Evolutionary conservation across 2,113 vertebrate genomes (phyloP).

Genomic region (Cnemophilus loriae): DNA sequence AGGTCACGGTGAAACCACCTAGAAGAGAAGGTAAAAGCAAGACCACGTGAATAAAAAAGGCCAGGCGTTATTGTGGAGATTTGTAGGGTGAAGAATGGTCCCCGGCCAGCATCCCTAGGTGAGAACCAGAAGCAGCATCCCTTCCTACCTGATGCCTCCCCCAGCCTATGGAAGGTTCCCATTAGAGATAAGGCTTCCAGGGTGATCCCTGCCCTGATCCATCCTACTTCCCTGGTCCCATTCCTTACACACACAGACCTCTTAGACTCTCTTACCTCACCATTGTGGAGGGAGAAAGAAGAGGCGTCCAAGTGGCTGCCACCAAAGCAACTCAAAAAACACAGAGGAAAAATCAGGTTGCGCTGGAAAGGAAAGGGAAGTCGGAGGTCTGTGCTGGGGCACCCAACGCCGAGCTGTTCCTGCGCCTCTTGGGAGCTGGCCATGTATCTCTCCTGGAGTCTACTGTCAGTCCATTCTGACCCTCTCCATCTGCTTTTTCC

Average conservation of each 20-base stretch:
- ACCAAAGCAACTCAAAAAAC: background rate
- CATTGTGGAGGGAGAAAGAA: slow-evolving; percentile 16
- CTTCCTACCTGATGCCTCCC: background rate
- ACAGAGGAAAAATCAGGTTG: slow-evolving; percentile 2
- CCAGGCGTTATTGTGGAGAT: background rate
- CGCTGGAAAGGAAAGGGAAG: slow-evolving; percentile 15
- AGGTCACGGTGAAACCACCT: slow-evolving; percentile 98
- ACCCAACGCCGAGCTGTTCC: background rate
- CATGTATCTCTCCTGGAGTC: slow-evolving; percentile 10
- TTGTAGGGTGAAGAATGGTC: background rate
- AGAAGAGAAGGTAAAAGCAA: background rate
- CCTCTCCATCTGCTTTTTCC: background rate
- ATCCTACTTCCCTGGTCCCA: background rate
- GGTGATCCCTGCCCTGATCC: background rate
- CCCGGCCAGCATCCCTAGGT: background rate
- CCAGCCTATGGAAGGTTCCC: background rate
- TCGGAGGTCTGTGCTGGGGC: background rate
- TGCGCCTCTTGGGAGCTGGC: background rate
- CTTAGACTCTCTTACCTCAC: slow-evolving; percentile 62
- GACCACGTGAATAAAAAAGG: background rate
- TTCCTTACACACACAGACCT: background rate
- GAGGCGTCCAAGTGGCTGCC: background rate
- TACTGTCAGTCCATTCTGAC: background rate
- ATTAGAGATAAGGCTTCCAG: background rate
- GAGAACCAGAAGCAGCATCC: background rate